Percentiles rank a stretch among this genome's conserved stretches.
Conservation (phyloP, 2,797 vertebrate genomes). For the Thaleichthys pacificus region DNA sequence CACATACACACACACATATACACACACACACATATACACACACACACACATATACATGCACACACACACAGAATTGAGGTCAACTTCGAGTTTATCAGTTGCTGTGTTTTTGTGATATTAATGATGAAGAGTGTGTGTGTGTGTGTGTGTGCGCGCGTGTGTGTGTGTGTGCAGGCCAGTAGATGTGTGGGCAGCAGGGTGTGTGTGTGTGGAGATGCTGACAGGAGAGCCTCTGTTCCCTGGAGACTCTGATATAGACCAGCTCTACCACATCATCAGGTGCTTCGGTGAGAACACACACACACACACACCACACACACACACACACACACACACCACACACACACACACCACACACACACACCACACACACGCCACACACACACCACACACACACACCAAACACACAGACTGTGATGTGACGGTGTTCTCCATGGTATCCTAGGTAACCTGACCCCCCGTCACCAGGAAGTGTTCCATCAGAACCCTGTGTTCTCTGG, state of each 20-base stretch:
- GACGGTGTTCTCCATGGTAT: not conserved
- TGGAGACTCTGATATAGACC: constrained; percentile 91
- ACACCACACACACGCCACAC: not conserved
- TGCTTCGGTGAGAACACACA: constrained; percentile 80
- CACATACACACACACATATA: too few species aligned
- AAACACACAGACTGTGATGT: not conserved
- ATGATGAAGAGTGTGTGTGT: not conserved
- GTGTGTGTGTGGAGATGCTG: constrained; percentile 86
- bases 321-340: not conserved
- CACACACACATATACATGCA: too few species aligned
- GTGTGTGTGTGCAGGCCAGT: constrained; percentile 76
- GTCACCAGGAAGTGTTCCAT: constrained; percentile 86
- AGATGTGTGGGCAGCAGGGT: constrained; percentile 88
- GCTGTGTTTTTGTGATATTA: not conserved
- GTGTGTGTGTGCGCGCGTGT: constrained; percentile 17
- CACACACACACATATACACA: too few species aligned
- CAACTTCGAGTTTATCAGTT: not conserved
- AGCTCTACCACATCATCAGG: constrained; percentile 84
- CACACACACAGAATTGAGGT: too few species aligned
- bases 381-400: not conserved
- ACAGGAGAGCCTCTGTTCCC: constrained; percentile 86
- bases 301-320: constrained; percentile 1
- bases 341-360: constrained; percentile 9
- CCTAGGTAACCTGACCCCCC: constrained; percentile 82
- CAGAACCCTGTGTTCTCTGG: constrained; percentile 85